Evolutionary conservation across 2,113 vertebrate species (phyloP).

Genomic region (Neolamprologus brichardi): DNA sequence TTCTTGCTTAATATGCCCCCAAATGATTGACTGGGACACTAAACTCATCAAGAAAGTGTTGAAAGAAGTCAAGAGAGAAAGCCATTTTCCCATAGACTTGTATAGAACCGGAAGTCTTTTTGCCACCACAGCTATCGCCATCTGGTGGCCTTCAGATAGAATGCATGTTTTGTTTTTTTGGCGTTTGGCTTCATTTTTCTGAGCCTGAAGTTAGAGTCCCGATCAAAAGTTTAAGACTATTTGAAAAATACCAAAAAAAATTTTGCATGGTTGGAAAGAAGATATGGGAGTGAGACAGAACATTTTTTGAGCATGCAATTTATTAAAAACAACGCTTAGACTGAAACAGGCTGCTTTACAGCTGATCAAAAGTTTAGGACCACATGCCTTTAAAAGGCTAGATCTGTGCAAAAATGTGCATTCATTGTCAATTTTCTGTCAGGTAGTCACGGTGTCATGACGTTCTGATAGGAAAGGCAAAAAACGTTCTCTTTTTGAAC

Average conservation of each 20-base stretch:
- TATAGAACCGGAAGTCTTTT: not conserved
- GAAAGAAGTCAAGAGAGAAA: not conserved
- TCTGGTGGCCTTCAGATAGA: not conserved
- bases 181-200: not conserved
- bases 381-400: not conserved
- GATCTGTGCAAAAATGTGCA: not conserved
- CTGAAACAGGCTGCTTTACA: not conserved
- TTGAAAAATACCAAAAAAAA: not conserved
- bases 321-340: not conserved
- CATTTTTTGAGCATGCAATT: not conserved
- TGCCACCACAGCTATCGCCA: not conserved
- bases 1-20: not conserved
- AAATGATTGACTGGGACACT: not conserved
- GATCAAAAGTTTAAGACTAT: not conserved
- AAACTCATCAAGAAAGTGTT: not conserved
- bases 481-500: not conserved
- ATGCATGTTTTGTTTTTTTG: fast-evolving
- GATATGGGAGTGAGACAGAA: not conserved
- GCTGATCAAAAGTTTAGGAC: not conserved
- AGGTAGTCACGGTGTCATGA: not conserved
- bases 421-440: not conserved
- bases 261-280: not conserved
- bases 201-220: not conserved
- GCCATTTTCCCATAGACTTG: not conserved
- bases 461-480: not conserved